phyloP scores from a whole-genome alignment of 1,140 invertebrate genomes.

The Ips typographus region DNA sequence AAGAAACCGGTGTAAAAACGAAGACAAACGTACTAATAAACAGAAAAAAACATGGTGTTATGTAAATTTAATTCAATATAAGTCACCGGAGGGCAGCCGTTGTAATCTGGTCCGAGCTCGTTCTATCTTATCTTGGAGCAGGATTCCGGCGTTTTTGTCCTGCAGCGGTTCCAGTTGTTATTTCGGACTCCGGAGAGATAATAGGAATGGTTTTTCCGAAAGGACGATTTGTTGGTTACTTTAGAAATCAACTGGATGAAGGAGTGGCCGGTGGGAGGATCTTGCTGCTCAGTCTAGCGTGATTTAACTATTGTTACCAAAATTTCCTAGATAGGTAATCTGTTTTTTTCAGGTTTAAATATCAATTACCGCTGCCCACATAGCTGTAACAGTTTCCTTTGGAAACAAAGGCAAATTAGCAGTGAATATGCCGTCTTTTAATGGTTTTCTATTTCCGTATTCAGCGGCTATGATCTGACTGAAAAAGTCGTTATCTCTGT shows the following conservation, averaged over 20 bases:
- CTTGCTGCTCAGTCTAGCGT: too few relatives aligned
- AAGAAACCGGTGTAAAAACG: conserved; percentile 20
- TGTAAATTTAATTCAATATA: conserved; percentile 36
- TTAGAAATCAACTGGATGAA: too few relatives aligned
- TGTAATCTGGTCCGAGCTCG: conserved; percentile 28
- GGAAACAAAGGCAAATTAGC: neutral
- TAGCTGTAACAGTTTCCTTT: neutral
- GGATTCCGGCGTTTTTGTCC: conserved; percentile 21
- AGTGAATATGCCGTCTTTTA: neutral
- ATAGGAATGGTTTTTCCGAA: conserved; percentile 2
- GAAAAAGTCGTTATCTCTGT: too few relatives aligned
- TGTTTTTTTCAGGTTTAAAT: neutral
- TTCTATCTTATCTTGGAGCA: conserved; percentile 19
- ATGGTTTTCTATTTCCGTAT: too few relatives aligned
- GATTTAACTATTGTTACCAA: too few relatives aligned
- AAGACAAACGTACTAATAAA: conserved; percentile 31
- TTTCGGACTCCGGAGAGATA: neutral
- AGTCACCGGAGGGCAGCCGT: conserved; percentile 21
- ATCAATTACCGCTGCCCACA: neutral
- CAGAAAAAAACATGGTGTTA: conserved; percentile 26
- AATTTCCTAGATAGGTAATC: too few relatives aligned
- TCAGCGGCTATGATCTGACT: too few relatives aligned
- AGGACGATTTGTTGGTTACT: neutral
- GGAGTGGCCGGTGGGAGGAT: too few relatives aligned
- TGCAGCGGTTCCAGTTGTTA: conserved; percentile 11